These are phyloP conservation scores for Drosophila nikananu DNA, from an alignment of 1,140 invertebrate genomes.

Conservation along the genomic window DNA sequence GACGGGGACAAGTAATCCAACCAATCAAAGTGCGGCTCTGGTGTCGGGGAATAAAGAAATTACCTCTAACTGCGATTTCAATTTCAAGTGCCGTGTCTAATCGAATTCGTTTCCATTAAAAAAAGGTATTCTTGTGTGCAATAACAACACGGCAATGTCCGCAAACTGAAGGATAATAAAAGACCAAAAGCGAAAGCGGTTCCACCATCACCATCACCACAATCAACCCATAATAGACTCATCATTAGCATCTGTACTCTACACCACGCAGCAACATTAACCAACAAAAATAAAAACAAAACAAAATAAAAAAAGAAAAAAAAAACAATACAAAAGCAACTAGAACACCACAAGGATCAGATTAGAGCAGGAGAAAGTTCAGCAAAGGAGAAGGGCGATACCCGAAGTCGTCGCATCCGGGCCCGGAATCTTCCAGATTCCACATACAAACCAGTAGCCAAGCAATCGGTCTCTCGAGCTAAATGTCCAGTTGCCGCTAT, in stretches of 20 bases:
- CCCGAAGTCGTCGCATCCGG: conserved; percentile 4
- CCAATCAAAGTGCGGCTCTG: conserved; percentile 9
- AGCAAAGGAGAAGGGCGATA: neutral
- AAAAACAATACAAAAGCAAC: neutral
- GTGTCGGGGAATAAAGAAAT: conserved; percentile 16
- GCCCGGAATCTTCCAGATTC: conserved; percentile 23
- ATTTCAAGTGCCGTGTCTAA: conserved; percentile 22
- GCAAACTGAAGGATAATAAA: conserved; percentile 19
- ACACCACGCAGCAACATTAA: conserved; percentile 5
- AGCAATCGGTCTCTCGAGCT: conserved; percentile 56
- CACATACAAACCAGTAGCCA: conserved; percentile 20
- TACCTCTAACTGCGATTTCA: conserved; percentile 10
- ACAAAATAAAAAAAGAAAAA: neutral
- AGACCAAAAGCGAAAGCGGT: conserved; percentile 27
- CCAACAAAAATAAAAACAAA: conserved; percentile 7
- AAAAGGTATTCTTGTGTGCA: conserved; percentile 10
- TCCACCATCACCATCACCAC: conserved; percentile 18
- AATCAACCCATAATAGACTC: conserved; percentile 10
- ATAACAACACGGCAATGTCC: conserved; percentile 31
- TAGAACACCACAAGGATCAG: neutral
- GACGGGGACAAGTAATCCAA: conserved; percentile 6
- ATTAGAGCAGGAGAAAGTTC: conserved; percentile 5
- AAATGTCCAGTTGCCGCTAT: conserved; percentile 77
- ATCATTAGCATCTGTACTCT: conserved; percentile 9
- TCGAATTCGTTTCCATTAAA: conserved; percentile 8